Base-by-base conservation (phyloP, 2,113 vertebrate species). In the Peromyscus californicus region DNA sequence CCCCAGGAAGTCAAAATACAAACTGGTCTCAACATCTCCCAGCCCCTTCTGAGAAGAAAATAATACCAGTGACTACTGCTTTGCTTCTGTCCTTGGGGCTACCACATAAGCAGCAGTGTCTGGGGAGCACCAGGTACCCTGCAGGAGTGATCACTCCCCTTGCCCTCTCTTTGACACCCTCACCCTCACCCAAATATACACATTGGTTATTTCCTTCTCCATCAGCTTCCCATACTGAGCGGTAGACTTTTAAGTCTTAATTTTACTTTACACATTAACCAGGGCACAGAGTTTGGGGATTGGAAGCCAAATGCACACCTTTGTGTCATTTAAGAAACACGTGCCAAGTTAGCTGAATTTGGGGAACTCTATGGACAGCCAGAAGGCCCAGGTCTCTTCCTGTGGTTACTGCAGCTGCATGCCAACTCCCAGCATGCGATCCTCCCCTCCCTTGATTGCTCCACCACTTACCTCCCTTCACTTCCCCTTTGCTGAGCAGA, bases 51-150 rank as follows among this genome's bases (percentile, higher is more conserved):
- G 4, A 70, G 29, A 51, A 83, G 69, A 61, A 11, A n/a, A 13
- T 26, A 24, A 36, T 39, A 51, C 19, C 42, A 10, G 1, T 24
- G 79, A 57, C 36, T 13, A 16, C 31, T 51, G 1, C 31, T 17
- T 3, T 17, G 1, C 29, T 29, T 42, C 33, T 17, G 5, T 61
- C 15, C 0, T 2, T 9, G 1, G 7, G 9, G 3, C 6, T 12
- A 0, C 19, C 67, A 87, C 59, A 12, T 9, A 15, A 45, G 90
- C 13, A 3, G 0, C 12, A 9, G 31, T 33, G 1, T 29, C n/a
- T 45, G 17, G 42, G 79, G 78, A 75, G 24, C 39, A 3, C 24
- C 70, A 19, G 39, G 48, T 45, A 11, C 12, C 1, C 2, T 10
- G 31, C 11, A 10, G 36, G 26, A 21, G 1, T 9, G 29, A 33